Base-by-base conservation (phyloP, 2,797 vertebrate genomes). In the Takifugu ocellatus region DNA sequence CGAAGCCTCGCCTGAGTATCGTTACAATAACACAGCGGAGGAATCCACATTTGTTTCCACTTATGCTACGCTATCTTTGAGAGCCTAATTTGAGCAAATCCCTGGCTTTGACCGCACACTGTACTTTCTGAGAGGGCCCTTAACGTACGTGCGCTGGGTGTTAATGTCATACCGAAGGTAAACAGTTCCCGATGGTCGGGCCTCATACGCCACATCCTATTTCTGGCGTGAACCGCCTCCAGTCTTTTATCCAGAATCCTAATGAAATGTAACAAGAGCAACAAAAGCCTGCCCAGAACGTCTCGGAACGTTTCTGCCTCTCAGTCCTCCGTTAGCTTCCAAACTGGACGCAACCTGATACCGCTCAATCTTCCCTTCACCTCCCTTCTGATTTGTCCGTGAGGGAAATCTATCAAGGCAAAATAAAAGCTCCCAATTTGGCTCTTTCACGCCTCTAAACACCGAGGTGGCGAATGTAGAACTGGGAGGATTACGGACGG, bases 51-150 rank as follows among this genome's bases (percentile, higher is more conserved):
- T 91, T 91, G 88, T 88, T 92, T 92, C 88, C 87, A 89, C 85
- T 91, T 89, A 87, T 78, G 87, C 88, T 89, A 90, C 85, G 84
- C 82, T 87, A 92, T 90, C 86, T 91, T 88, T 85, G 82, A 85
- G 90, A 84, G 83, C 81, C 88, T 91, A 88, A 90, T 92, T 90
- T 90, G 90, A 88, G 91, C 89, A 91, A 90, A 90, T 91, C 89
- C 86, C 78, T 72, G 16, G 51, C 78, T 79, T 59, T 60, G 59
- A 89, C 88, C 89, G 12, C 88, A 91, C 79, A 85, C 76, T 85
- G 77, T 85, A 88, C 83, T 83, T 82, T 85, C 63, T 57, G 63
- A 83, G 83, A 80, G 80, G 72, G 72, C 79, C 82, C 75, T 84
- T 77, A 74, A 71, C 81, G 82, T 84, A 76, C 66, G 72, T 79